These are phyloP conservation scores for Himantopus leucocephalus DNA, from an alignment of 2,113 vertebrate species.

Conservation along the genomic window DNA sequence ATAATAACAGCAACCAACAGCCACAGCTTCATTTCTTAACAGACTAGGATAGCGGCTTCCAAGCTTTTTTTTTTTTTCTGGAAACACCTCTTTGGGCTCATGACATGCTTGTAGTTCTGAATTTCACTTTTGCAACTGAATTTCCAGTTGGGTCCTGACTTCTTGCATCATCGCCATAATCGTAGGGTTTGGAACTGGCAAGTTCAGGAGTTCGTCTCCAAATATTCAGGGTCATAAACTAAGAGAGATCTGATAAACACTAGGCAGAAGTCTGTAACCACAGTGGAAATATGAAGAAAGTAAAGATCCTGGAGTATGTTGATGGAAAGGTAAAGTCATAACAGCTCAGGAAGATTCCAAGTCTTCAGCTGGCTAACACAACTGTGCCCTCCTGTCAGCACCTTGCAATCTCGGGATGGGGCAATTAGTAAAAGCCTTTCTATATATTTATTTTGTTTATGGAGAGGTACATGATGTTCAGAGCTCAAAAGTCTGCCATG, in stretches of 20 bases:
- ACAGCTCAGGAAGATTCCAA: not conserved
- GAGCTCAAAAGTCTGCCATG: not conserved
- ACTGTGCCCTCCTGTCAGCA: not conserved
- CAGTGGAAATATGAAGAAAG: not conserved
- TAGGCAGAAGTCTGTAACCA: not conserved
- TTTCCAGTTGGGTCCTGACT: not conserved
- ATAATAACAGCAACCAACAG: not conserved
- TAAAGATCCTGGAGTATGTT: not conserved
- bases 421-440: not conserved
- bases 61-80: not conserved
- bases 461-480: not conserved
- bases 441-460: not conserved
- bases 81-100: not conserved
- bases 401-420: not conserved
- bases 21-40: not conserved
- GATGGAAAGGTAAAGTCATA: not conserved
- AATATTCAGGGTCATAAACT: constrained; percentile 1
- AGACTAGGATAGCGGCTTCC: not conserved
- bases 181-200: not conserved
- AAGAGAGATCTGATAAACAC: not conserved
- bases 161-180: not conserved
- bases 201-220: not conserved
- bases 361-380: not conserved
- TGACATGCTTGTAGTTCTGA: not conserved
- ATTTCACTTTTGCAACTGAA: not conserved